phyloP scores from a whole-genome alignment of 2,113 vertebrate species.

The Candoia aspera region DNA sequence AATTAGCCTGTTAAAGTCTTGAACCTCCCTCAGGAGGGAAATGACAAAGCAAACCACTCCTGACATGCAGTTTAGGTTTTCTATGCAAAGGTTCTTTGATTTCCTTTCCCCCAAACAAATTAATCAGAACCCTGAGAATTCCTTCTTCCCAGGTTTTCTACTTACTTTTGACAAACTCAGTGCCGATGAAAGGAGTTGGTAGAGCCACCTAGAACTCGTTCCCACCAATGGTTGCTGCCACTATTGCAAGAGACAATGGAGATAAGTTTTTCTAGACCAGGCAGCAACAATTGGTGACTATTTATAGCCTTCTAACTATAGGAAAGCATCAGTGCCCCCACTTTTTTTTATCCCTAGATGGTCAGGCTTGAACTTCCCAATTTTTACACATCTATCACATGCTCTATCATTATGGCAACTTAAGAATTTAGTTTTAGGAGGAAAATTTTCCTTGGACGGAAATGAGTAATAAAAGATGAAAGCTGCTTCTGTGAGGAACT shows the following conservation, averaged over 20 bases:
- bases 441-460: background rate
- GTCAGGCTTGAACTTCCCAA: background rate
- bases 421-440: background rate
- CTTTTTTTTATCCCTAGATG: constrained; percentile 1
- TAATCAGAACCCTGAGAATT: background rate
- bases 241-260: background rate
- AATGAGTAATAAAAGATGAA: background rate
- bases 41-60: background rate
- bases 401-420: background rate
- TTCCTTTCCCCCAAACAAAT: background rate
- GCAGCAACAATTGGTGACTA: background rate
- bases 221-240: rapidly evolving
- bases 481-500: background rate
- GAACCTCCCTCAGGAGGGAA: background rate
- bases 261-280: background rate
- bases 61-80: background rate
- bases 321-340: rapidly evolving
- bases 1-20: background rate
- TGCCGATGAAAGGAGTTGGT: background rate
- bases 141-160: background rate
- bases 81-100: background rate
- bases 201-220: background rate
- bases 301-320: constrained; percentile 8
- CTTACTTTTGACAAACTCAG: constrained; percentile 49
- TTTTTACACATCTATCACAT: constrained; percentile 7